phyloP scores from a whole-genome alignment of 37 sponge, comb jelly and placozoan genomes.

The Haliclona indistincta region DNA sequence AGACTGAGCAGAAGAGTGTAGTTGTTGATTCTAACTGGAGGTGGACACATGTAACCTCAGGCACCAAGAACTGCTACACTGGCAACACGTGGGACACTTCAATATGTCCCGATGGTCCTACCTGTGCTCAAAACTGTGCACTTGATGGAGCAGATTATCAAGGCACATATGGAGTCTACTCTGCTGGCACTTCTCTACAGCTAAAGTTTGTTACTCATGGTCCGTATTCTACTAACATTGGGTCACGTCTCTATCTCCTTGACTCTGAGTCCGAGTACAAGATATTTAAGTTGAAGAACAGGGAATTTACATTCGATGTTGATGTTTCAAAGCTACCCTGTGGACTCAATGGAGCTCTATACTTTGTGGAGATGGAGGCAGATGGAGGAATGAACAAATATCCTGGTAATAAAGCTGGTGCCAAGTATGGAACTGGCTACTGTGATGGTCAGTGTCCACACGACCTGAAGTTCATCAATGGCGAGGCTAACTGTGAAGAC shows the following conservation, averaged over 20 bases:
- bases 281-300: slow-evolving; percentile 39
- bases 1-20: slow-evolving; percentile 10
- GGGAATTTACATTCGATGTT: slow-evolving; percentile 42
- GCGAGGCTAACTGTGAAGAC: slow-evolving; percentile 40
- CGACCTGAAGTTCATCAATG: slow-evolving; percentile 45
- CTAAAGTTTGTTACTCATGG: slow-evolving; percentile 36
- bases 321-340: slow-evolving; percentile 47
- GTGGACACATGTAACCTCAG: slow-evolving; percentile 11
- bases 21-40: slow-evolving; percentile 33
- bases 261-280: slow-evolving; percentile 31
- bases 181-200: slow-evolving; percentile 21
- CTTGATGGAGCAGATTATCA: slow-evolving; percentile 35
- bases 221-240: slow-evolving; percentile 25
- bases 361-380: slow-evolving; percentile 39
- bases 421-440: slow-evolving; percentile 50
- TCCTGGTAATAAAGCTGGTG: slow-evolving; percentile 34
- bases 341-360: slow-evolving; percentile 44
- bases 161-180: slow-evolving; percentile 16
- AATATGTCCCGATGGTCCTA: slow-evolving; percentile 12
- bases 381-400: slow-evolving; percentile 35
- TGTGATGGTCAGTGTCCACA: slow-evolving; percentile 52
- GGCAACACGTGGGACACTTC: slow-evolving; percentile 30
- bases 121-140: slow-evolving; percentile 42
- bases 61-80: slow-evolving; percentile 32
- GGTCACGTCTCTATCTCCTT: slow-evolving; percentile 39